Base-by-base conservation (phyloP, 2,113 vertebrate genomes). In the Cephalopterus ornatus region DNA sequence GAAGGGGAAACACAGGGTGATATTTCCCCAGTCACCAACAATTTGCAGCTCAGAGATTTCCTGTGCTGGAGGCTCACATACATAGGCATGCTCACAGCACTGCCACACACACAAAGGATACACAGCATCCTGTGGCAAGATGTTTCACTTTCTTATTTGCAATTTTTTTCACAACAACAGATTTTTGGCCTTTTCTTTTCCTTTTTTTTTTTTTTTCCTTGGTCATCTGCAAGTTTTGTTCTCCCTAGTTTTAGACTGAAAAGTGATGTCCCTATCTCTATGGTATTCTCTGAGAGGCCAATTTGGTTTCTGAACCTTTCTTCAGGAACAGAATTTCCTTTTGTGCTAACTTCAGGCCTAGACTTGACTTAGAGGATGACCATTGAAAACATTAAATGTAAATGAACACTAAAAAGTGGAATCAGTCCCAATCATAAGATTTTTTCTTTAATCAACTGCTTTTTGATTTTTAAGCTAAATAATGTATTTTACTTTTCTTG, bases 21-120 rank as follows among this genome's bases (percentile, higher is more conserved):
- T 61, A 8, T 61, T 73, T 37, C 14, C 21, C 19, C 9, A 65
- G 49, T 61, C 35, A 73, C 16, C 8, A 82, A 24, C 12, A 58
- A 16, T 66, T 61, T 62, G 18, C 35, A 59, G 30, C 30, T 88
- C 3, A 3, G 41, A 74, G 39, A 13, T 32, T 74, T 92, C 32
- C 39, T 0, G 0, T 5, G 15, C 30, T 5, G 4, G 37, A 87
- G n/a, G 17, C 6, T 67, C 16, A 28, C 9, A 62, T 4, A 21
- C 1, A 2, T 2, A 55, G 28, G 5, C 28, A 46, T 3, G 4
- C 30, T 86, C 33, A 39, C 10, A 42, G 30, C 53, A 35, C 42
- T 3, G 0, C 14, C 41, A 56, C 1, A 12, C 49, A 52, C 32
- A 56, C 2, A 2, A 4, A 41, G 14, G 28, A 61, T 27, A 14